A percentile compares a stretch with the other conserved stretches of the same genome.
Evolutionary conservation across 2,888 invertebrate genomes (phyloP).

Genomic region (Thecocarcelia acutangulata): DNA sequence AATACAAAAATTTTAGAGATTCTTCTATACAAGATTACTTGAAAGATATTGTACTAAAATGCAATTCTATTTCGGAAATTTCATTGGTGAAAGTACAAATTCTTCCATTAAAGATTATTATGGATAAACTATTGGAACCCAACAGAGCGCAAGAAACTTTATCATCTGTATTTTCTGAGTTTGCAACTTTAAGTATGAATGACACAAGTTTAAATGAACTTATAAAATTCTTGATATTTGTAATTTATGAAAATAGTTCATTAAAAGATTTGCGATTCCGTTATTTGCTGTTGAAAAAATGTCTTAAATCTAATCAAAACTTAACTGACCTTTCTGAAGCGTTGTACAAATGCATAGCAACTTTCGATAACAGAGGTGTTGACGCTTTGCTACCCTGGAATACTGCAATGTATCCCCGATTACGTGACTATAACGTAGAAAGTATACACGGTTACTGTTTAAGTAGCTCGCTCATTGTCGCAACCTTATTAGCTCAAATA

Average conservation of each 20-base stretch:
- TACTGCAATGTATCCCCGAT: constrained; percentile 76
- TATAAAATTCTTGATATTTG: constrained; percentile 77
- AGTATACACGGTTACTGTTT: constrained; percentile 68
- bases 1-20: constrained; percentile 40
- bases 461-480: constrained; percentile 74
- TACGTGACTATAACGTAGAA: constrained; percentile 76
- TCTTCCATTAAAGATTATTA: constrained; percentile 75
- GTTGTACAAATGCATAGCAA: constrained; percentile 67
- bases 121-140: constrained; percentile 47
- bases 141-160: constrained; percentile 34
- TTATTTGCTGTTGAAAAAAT: constrained; percentile 74
- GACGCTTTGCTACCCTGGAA: constrained; percentile 78
- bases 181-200: constrained; percentile 71
- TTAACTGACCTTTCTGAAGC: constrained; percentile 69
- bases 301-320: constrained; percentile 56
- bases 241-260: constrained; percentile 81
- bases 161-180: constrained; percentile 71
- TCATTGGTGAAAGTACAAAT: constrained; percentile 77
- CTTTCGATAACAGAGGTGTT: constrained; percentile 32
- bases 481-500: constrained; percentile 72
- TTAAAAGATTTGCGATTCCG: constrained; percentile 79
- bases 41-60: constrained; percentile 74
- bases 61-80: constrained; percentile 74
- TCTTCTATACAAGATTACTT: constrained; percentile 70
- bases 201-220: constrained; percentile 67